Evolutionary conservation across 2,113 vertebrate genomes (phyloP), one percentile per base, ranked within the genome.

Genomic region (Monopterus albus): DNA sequence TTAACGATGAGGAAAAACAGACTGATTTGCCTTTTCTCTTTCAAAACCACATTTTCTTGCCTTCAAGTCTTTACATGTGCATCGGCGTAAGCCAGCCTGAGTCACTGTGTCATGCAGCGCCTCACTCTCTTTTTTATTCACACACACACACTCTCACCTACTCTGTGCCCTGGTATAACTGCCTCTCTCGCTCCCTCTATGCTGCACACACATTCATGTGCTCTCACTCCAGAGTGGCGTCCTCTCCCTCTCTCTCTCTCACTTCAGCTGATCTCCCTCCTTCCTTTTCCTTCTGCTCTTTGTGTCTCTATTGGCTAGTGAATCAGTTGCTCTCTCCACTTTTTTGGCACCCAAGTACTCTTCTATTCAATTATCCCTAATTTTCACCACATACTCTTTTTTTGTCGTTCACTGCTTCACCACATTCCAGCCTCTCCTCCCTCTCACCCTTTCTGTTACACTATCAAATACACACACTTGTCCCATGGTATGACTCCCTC

Each of bases 71-170:
- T 77, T 47, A 66, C 66, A 75, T 62, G 72, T 75, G 75, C 60
- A 64, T 79, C 52, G 12, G 20, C 49, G 76, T 42, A 83, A 78
- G 82, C 45, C 78, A 85, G 78, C 69, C 55, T 5, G 49, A 86
- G 75, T 72, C 18, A 28, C 62, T 77, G 74, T 56, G 50, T 36
- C 78, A 68, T 71, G 77, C 87, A 82, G 83, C 70, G 51, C 78
- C 71, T 71, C 81, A 73, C 62, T 83, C 74, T 75, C 50, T 72
- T 46, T 79, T 66, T 59, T 83, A 62, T 57, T 53, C 77, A 69
- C 73, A 46, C 62, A 53, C 62, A 73, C 79, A 80, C 84, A 68
- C 75, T 75, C 85, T 86, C 84, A 88, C 82, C 79, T 83, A 78
- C 72, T 86, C 77, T 66, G 21, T 83, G 78, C 82, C 75, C 80